Evolutionary conservation across 2,113 vertebrate species (phyloP).

Genomic region (Merops nubicus): DNA sequence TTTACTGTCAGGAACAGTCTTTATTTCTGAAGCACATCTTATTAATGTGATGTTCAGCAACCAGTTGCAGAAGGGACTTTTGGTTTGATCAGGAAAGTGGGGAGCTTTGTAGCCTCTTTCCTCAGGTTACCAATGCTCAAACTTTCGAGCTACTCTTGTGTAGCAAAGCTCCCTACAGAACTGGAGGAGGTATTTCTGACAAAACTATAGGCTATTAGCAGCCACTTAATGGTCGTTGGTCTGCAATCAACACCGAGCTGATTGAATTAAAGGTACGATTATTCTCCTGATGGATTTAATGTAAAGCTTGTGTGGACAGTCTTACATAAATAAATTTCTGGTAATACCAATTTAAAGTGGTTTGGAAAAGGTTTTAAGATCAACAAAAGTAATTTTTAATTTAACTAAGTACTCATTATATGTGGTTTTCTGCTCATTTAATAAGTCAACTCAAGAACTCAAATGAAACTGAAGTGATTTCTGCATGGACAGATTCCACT

Average conservation of each 20-base stretch:
- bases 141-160: not conserved
- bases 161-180: not conserved
- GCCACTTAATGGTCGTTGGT: slow-evolving; percentile 26
- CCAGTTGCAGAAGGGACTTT: not conserved
- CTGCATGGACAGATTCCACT: not conserved
- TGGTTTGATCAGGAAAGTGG: not conserved
- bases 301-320: slow-evolving; percentile 11
- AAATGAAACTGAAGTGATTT: not conserved
- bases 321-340: not conserved
- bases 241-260: not conserved
- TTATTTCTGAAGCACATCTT: slow-evolving; percentile 6
- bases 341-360: not conserved
- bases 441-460: not conserved
- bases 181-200: not conserved
- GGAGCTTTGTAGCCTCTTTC: not conserved
- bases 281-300: slow-evolving; percentile 2
- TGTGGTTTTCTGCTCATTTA: not conserved
- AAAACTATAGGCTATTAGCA: slow-evolving; percentile 27
- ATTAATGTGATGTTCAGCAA: not conserved
- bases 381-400: not conserved
- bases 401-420: not conserved
- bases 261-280: slow-evolving; percentile 33
- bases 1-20: not conserved
- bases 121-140: not conserved
- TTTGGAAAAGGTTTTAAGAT: not conserved